Conservation (phyloP, 2,797 vertebrate species). For the Enteromius fasciolatus region DNA sequence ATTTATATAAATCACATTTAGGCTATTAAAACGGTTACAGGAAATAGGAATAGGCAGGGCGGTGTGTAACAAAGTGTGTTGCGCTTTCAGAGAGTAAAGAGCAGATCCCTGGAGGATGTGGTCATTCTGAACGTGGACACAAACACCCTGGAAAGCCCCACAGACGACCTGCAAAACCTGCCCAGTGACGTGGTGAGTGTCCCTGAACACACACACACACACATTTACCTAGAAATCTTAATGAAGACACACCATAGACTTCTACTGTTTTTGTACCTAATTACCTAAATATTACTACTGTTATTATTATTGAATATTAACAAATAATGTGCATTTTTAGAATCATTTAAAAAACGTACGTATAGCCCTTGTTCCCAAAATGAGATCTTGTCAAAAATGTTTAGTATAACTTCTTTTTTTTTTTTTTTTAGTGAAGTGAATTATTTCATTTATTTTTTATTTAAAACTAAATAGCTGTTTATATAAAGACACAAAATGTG, state of each 20-base stretch:
- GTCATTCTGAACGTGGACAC: slow-evolving; percentile 96
- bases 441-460: background rate
- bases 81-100: slow-evolving; percentile 85
- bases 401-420: background rate
- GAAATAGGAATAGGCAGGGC: background rate
- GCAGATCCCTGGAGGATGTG: slow-evolving; percentile 92
- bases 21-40: background rate
- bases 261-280: background rate
- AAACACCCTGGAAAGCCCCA: slow-evolving; percentile 93
- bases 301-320: background rate
- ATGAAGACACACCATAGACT: background rate
- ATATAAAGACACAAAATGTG: background rate
- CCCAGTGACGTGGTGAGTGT: slow-evolving; percentile 95
- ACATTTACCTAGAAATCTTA: slow-evolving; percentile 9
- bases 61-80: slow-evolving; percentile 17
- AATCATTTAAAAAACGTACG: background rate
- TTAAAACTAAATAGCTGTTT: background rate
- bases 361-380: background rate
- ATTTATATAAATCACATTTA: background rate
- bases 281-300: background rate
- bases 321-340: background rate
- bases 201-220: slow-evolving; percentile 8
- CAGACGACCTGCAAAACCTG: slow-evolving; percentile 91
- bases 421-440: background rate
- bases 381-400: background rate